Evolutionary conservation across 1,140 invertebrate species (phyloP).

Genomic region (Pristionchus pacificus): DNA sequence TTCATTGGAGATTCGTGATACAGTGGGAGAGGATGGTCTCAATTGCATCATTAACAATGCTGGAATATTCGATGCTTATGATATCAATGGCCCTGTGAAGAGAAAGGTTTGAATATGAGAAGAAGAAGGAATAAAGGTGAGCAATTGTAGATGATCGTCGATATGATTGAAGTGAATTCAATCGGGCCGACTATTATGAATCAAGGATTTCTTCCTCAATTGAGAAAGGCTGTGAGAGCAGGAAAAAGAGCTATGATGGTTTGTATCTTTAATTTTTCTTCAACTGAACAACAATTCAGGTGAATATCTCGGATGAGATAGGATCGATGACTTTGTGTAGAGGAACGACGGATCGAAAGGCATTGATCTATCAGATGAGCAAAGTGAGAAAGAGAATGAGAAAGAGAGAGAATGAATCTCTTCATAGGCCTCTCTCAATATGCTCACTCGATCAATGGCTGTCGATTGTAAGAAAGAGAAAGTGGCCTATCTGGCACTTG

Average conservation of each 20-base stretch:
- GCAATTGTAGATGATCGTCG: not conserved
- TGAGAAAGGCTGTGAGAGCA: not conserved
- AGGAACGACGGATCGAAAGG: not conserved
- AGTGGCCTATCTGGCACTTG: not conserved
- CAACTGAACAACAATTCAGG: too few species aligned
- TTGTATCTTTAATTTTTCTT: too few species aligned
- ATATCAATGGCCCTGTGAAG: not conserved
- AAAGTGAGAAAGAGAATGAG: not conserved
- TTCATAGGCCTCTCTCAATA: not conserved
- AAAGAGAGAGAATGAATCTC: not conserved
- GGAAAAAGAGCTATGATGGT: not conserved
- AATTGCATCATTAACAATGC: conserved; percentile 39
- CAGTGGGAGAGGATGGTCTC: conserved; percentile 17
- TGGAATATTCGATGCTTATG: conserved; percentile 22
- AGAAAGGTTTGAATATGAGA: too few species aligned
- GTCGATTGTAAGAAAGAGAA: not conserved
- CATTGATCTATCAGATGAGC: not conserved
- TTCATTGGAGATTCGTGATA: conserved; percentile 5
- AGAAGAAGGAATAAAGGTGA: too few species aligned
- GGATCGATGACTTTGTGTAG: not conserved
- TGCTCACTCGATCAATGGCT: not conserved
- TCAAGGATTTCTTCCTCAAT: not conserved
- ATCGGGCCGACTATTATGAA: not conserved
- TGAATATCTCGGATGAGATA: not conserved
- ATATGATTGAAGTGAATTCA: not conserved